Evolutionary conservation across 2,797 vertebrate species (phyloP).

Genomic region (Hyperoplus lanceolatus): DNA sequence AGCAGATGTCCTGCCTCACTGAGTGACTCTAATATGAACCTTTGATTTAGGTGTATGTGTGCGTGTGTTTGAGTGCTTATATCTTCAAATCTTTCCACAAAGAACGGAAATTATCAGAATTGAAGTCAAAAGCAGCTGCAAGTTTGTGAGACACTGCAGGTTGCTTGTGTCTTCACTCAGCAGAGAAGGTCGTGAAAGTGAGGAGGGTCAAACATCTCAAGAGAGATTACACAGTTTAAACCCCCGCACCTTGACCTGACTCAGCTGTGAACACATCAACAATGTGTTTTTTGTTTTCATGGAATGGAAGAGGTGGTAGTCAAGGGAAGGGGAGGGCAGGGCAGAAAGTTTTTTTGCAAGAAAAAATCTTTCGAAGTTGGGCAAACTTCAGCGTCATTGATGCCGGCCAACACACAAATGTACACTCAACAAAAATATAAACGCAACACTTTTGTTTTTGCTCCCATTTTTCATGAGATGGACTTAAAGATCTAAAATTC

Average conservation of each 20-base stretch:
- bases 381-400: conserved; percentile 29
- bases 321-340: conserved; percentile 12
- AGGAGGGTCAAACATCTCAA: conserved; percentile 52
- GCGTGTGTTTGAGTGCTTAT: conserved; percentile 20
- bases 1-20: conserved; percentile 65
- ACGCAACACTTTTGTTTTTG: too few relatives aligned
- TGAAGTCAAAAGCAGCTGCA: conserved; percentile 56
- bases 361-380: conserved; percentile 12
- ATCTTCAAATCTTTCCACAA: conserved; percentile 58
- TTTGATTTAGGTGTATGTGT: conserved; percentile 20
- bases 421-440: too few relatives aligned
- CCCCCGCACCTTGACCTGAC: conserved; percentile 54
- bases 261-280: conserved; percentile 76
- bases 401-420: conserved; percentile 10
- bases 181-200: conserved; percentile 47
- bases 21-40: conserved; percentile 53
- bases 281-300: conserved; percentile 50
- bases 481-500: too few relatives aligned
- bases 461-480: too few relatives aligned
- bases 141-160: conserved; percentile 7
- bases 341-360: conserved; percentile 3
- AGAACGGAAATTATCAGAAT: conserved; percentile 55
- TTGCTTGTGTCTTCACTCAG: conserved; percentile 16
- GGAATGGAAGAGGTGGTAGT: not conserved
- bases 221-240: conserved; percentile 38